A percentile compares a stretch with the other conserved stretches of the same genome.
Conservation (phyloP, 2,888 invertebrate genomes). For the Dicranocentrus wangi region DNA sequence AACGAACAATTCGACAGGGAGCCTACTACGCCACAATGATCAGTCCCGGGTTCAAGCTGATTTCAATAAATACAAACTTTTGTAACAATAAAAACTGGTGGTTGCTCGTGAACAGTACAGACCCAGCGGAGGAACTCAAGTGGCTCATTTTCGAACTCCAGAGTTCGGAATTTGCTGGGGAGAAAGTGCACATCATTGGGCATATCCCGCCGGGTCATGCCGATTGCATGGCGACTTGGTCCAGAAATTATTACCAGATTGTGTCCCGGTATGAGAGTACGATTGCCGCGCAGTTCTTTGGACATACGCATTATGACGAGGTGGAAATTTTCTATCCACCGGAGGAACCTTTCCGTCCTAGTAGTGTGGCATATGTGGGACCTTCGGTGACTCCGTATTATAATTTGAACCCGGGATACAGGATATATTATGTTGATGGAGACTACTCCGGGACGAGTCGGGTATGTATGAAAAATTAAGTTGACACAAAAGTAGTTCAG, state of each 20-base stretch:
- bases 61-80: conserved; percentile 97
- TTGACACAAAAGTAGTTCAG: too few species aligned
- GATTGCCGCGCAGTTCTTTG: conserved; percentile 87
- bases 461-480: too few species aligned
- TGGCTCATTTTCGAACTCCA: conserved; percentile 97
- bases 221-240: conserved; percentile 96
- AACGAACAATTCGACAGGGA: conserved; percentile 87
- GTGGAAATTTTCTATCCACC: conserved; percentile 94
- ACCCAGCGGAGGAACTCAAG: conserved; percentile 94
- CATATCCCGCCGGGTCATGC: conserved; percentile 96
- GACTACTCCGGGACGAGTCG: conserved; percentile 89
- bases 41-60: conserved; percentile 90
- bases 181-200: conserved; percentile 97
- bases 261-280: conserved; percentile 90
- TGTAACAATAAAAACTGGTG: conserved; percentile 97
- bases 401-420: conserved; percentile 93
- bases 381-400: conserved; percentile 96
- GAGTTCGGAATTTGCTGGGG: conserved; percentile 92
- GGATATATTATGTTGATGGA: conserved; percentile 96
- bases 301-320: conserved; percentile 95
- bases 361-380: conserved; percentile 91
- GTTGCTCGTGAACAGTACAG: conserved; percentile 93
- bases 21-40: conserved; percentile 94
- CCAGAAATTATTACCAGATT: conserved; percentile 92
- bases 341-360: conserved; percentile 85